A percentile compares a stretch with the other conserved stretches of the same genome.
These are phyloP conservation scores for Sarcophaga peregrina DNA, from an alignment of 1,140 invertebrate genomes.

Conservation along the genomic window DNA sequence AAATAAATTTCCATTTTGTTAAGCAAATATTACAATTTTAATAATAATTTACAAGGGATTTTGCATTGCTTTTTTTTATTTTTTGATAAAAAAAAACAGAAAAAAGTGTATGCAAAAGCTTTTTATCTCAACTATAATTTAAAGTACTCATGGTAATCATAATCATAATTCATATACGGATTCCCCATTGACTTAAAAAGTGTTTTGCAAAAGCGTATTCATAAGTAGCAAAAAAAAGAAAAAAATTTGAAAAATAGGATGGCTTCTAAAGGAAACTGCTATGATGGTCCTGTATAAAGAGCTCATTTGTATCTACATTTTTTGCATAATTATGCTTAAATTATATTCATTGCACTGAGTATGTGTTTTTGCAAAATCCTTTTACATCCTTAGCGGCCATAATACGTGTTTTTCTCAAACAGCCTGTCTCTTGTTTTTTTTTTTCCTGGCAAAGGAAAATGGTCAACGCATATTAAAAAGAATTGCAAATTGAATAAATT, in stretches of 20 bases:
- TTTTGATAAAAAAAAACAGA: too few species aligned
- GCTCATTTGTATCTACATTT: neutral
- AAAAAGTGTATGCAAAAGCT: neutral
- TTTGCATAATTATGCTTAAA: slow-evolving; percentile 37
- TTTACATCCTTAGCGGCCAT: too few species aligned
- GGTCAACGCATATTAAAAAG: too few species aligned
- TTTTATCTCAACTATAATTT: slow-evolving; percentile 31
- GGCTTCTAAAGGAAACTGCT: neutral
- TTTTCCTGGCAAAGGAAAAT: too few species aligned
- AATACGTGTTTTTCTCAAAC: too few species aligned
- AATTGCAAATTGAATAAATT: too few species aligned
- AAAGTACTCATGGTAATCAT: slow-evolving; percentile 36
- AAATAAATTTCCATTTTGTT: slow-evolving; percentile 17
- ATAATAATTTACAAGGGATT: neutral
- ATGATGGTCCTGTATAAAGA: slow-evolving; percentile 14
- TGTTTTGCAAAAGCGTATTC: neutral
- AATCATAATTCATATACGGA: slow-evolving; percentile 26
- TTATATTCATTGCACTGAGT: slow-evolving; percentile 21
- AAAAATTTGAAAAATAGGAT: neutral
- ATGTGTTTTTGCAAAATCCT: too few species aligned
- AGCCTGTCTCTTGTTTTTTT: too few species aligned
- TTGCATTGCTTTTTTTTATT: too few species aligned
- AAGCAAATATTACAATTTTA: neutral
- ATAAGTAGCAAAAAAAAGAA: neutral
- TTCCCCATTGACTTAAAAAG: neutral